phyloP scores from a whole-genome alignment of 2,797 vertebrate genomes.

The Ibycter americanus region DNA sequence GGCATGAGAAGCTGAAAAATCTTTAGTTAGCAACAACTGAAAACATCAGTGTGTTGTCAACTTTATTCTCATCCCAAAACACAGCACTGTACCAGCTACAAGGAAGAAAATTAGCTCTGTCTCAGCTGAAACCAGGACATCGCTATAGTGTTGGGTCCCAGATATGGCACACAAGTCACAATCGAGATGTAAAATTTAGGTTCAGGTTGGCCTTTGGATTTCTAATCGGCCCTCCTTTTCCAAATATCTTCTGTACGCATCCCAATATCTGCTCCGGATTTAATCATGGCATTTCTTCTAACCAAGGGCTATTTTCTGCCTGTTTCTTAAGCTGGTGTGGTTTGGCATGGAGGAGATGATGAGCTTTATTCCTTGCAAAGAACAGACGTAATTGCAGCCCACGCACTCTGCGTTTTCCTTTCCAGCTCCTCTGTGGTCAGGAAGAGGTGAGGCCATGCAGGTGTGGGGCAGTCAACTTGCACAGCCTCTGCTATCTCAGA shows the following conservation, averaged over 20 bases:
- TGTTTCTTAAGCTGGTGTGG: background rate
- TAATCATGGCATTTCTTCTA: background rate
- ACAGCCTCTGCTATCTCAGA: background rate
- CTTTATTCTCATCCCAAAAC: no score
- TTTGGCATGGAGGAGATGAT: background rate
- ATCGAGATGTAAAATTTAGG: background rate
- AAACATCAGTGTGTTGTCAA: no score
- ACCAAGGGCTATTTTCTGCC: background rate
- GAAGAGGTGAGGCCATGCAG: background rate
- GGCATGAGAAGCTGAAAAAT: no score
- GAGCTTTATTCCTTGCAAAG: background rate
- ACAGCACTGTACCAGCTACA: no score
- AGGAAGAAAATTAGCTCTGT: no score
- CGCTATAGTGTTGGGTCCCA: background rate
- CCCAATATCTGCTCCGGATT: background rate
- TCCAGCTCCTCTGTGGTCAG: background rate
- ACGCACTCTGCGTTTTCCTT: background rate
- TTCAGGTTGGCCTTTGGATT: background rate
- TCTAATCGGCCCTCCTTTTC: background rate
- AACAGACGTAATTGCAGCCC: background rate
- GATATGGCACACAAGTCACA: background rate
- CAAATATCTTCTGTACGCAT: background rate
- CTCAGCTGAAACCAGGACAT: no score
- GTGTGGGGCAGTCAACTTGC: background rate
- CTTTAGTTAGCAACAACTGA: no score